A percentile compares a stretch with the other conserved stretches of the same genome.
Evolutionary conservation across 2,797 vertebrate species (phyloP).

Genomic region (Eospalax fontanierii): DNA sequence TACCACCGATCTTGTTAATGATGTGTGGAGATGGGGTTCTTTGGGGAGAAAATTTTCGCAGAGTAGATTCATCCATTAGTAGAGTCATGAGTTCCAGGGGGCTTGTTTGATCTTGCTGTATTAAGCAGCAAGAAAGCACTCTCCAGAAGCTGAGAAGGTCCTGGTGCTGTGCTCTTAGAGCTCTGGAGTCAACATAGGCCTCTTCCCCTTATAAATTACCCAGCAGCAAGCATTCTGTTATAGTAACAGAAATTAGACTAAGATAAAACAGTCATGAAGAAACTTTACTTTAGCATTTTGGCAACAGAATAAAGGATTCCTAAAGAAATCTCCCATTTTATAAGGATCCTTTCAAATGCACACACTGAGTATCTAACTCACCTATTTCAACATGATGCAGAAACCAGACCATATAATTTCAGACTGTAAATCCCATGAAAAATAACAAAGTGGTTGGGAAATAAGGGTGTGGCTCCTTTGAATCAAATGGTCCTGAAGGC

Average conservation of each 20-base stretch:
- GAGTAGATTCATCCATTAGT: not conserved
- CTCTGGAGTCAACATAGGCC: not conserved
- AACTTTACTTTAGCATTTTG: conserved; percentile 50
- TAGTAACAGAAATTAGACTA: not conserved
- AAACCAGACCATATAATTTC: conserved; percentile 38
- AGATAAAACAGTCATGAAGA: not conserved
- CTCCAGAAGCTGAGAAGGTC: not conserved
- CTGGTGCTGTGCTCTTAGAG: not conserved
- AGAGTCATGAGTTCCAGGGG: not conserved
- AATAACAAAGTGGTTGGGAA: not conserved
- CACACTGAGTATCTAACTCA: conserved; percentile 14
- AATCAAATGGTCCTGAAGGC: not conserved
- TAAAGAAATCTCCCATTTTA: conserved; percentile 45
- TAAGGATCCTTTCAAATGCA: conserved; percentile 43
- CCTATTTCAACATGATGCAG: not conserved
- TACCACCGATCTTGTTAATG: not conserved
- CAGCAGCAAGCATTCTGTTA: not conserved
- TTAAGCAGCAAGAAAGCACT: not conserved
- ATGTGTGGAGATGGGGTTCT: not conserved
- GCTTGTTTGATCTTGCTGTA: not conserved
- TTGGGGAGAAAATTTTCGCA: not conserved
- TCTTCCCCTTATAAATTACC: not conserved
- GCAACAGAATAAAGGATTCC: not conserved
- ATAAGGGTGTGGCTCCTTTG: not conserved
- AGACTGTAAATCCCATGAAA: not conserved